These are phyloP conservation scores for Cerastoderma edule DNA, from an alignment of 2,888 invertebrate genomes.

Conservation along the genomic window DNA sequence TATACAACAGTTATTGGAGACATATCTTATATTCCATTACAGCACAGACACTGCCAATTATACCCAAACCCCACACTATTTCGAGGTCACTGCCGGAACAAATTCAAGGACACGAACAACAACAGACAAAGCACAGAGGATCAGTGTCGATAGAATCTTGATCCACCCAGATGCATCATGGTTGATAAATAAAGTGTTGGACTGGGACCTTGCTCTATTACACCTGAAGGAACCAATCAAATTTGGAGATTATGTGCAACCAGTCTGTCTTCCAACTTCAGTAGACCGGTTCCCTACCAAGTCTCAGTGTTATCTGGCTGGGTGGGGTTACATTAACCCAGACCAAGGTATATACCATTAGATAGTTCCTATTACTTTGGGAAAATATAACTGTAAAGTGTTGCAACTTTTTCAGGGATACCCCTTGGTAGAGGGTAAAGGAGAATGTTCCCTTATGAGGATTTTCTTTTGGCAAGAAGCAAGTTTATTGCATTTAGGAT, in stretches of 20 bases:
- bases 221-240: constrained; percentile 62
- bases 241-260: constrained; percentile 69
- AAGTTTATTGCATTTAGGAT: too few relatives aligned
- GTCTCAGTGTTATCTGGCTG: constrained; percentile 68
- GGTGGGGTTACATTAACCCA: constrained; percentile 73
- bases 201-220: constrained; percentile 73
- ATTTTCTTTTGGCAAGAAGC: too few relatives aligned
- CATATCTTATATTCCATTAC: constrained; percentile 40
- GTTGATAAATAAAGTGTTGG: constrained; percentile 54
- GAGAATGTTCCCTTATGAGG: too few relatives aligned
- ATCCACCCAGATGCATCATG: constrained; percentile 61
- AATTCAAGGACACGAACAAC: constrained; percentile 37
- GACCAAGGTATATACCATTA: constrained; percentile 71
- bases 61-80: constrained; percentile 62
- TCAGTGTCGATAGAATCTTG: constrained; percentile 60
- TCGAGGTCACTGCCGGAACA: constrained; percentile 64
- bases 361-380: too few relatives aligned
- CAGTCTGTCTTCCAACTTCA: constrained; percentile 68
- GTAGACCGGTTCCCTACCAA: constrained; percentile 46
- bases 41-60: constrained; percentile 62
- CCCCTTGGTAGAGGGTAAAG: too few relatives aligned
- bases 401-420: too few relatives aligned
- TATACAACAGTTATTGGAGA: too few relatives aligned
- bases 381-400: too few relatives aligned
- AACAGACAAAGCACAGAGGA: constrained; percentile 37